Percentiles rank a stretch among this genome's conserved stretches.
Evolutionary conservation across 2,888 invertebrate species (phyloP).

Genomic region (Drosophila meridionalis): DNA sequence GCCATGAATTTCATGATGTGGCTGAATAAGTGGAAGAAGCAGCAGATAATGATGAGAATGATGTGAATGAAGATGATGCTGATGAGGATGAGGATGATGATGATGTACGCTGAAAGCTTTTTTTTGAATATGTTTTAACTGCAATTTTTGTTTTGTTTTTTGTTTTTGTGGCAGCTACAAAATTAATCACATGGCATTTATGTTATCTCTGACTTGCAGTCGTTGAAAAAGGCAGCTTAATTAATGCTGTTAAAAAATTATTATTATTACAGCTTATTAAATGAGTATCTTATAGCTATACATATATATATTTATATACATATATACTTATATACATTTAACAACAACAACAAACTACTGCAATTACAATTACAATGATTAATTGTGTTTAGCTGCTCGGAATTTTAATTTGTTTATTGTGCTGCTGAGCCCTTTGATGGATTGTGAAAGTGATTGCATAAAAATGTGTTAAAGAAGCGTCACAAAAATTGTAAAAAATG

Average conservation of each 20-base stretch:
- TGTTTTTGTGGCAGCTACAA: constrained; percentile 17
- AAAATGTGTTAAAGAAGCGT: constrained; percentile 32
- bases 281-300: constrained; percentile 17
- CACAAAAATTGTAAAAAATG: constrained; percentile 7
- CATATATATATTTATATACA: not conserved
- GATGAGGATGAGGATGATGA: constrained; percentile 3
- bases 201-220: constrained; percentile 58
- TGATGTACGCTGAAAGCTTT: constrained; percentile 21
- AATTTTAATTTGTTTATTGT: constrained; percentile 67
- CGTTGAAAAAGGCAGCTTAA: constrained; percentile 39
- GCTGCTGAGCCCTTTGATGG: constrained; percentile 47
- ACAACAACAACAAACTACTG: constrained; percentile 10
- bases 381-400: constrained; percentile 53
- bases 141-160: not conserved
- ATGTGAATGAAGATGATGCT: not conserved
- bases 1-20: constrained; percentile 51
- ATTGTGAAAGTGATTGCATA: constrained; percentile 77
- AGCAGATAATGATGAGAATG: constrained; percentile 6
- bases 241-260: constrained; percentile 41
- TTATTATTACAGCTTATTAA: constrained; percentile 42
- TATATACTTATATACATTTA: constrained; percentile 14
- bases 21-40: not conserved
- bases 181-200: constrained; percentile 61
- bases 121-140: constrained; percentile 19
- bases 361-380: constrained; percentile 68